Percentiles rank a stretch among this genome's conserved stretches.
These are phyloP conservation scores for Thyatira batis DNA, from an alignment of 2,888 invertebrate species.

Conservation along the genomic window DNA sequence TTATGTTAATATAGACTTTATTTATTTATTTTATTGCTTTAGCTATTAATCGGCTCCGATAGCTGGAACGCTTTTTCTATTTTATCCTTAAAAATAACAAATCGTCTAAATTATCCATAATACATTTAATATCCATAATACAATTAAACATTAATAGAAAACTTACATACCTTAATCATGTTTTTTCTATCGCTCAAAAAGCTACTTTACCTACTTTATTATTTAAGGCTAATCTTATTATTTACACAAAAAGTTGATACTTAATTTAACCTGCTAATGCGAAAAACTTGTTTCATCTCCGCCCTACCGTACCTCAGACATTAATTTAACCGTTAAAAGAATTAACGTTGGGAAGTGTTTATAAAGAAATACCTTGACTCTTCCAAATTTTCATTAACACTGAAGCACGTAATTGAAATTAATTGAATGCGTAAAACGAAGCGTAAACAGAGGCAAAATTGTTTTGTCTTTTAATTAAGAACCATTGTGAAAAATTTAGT, in stretches of 20 bases:
- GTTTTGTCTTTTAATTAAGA: background rate
- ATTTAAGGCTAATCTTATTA: too few species aligned
- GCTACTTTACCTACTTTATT: too few species aligned
- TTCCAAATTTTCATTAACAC: constrained; percentile 34
- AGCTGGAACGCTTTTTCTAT: too few species aligned
- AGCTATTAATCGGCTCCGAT: too few species aligned
- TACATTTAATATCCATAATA: too few species aligned
- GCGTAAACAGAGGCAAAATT: constrained; percentile 17
- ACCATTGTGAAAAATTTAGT: background rate
- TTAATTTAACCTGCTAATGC: background rate
- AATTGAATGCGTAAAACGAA: constrained; percentile 35
- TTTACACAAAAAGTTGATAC: background rate
- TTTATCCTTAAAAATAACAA: too few species aligned
- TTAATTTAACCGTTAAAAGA: constrained; percentile 18
- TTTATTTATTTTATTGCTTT: too few species aligned
- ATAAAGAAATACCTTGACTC: constrained; percentile 17
- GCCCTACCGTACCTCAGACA: constrained; percentile 7
- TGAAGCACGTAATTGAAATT: constrained; percentile 47
- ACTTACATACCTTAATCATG: too few species aligned
- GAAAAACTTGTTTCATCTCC: constrained; percentile 4
- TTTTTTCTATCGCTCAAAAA: too few species aligned
- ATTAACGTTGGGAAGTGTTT: constrained; percentile 23
- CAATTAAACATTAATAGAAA: too few species aligned
- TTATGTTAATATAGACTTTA: too few species aligned
- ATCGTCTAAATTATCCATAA: too few species aligned